Evolutionary conservation across 1,140 invertebrate genomes (phyloP).

Genomic region (Manduca sexta): DNA sequence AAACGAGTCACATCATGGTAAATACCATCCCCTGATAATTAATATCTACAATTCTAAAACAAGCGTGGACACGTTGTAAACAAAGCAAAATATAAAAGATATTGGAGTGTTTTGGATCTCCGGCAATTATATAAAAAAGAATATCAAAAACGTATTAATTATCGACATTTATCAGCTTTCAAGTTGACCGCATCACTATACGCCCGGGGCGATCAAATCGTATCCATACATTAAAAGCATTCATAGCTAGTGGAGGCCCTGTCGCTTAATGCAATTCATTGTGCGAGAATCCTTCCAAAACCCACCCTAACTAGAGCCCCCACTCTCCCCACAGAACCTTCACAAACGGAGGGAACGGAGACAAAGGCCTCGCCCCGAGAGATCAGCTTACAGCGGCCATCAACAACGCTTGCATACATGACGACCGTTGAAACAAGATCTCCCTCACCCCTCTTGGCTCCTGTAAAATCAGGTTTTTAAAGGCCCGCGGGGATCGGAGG

Average conservation of each 20-base stretch:
- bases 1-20: too few species aligned
- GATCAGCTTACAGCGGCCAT: conserved; percentile 29
- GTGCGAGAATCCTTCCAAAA: conserved; percentile 46
- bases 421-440: conserved; percentile 28
- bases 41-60: too few species aligned
- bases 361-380: conserved; percentile 12
- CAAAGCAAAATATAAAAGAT: too few species aligned
- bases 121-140: too few species aligned
- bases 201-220: conserved; percentile 52
- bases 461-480: conserved; percentile 11
- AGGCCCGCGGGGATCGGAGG: conserved; percentile 6
- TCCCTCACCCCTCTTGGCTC: neutral
- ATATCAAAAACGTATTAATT: too few species aligned
- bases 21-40: too few species aligned
- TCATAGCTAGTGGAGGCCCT: conserved; percentile 44
- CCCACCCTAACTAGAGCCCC: conserved; percentile 27
- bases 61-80: too few species aligned
- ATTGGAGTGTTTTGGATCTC: too few species aligned
- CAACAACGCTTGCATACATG: conserved; percentile 34
- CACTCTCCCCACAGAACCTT: conserved; percentile 12
- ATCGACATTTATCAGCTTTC: neutral
- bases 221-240: conserved; percentile 63
- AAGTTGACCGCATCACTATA: conserved; percentile 25
- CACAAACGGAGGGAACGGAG: conserved; percentile 14
- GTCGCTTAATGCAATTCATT: conserved; percentile 67